Conservation (phyloP, 2,888 invertebrate species). For the Phymatocera aterrima region DNA sequence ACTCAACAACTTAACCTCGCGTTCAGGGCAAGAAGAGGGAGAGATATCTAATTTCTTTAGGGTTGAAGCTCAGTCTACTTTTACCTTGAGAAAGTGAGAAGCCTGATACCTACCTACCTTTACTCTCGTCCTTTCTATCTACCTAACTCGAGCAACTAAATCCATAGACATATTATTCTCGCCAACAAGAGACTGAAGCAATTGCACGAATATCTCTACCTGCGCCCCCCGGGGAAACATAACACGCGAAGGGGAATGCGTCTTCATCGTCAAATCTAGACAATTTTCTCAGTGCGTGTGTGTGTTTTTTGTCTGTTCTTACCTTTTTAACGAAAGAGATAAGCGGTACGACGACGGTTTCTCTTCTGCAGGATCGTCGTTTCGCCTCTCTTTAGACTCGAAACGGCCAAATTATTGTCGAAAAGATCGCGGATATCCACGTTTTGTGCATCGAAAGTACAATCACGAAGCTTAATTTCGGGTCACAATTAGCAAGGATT, state of each 20-base stretch:
- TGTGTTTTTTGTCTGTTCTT: background rate
- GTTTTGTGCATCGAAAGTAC: too few relatives aligned
- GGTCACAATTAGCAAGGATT: too few relatives aligned
- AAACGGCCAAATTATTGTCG: too few relatives aligned
- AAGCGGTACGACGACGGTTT: too few relatives aligned
- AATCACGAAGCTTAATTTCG: too few relatives aligned
- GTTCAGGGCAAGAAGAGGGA: conserved; percentile 49
- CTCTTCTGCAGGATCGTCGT: too few relatives aligned
- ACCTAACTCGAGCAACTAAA: too few relatives aligned
- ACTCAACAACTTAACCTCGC: conserved; percentile 63
- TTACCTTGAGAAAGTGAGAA: background rate
- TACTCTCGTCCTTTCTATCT: background rate
- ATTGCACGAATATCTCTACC: conserved; percentile 3
- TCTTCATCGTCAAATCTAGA: background rate
- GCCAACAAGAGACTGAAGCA: conserved; percentile 7
- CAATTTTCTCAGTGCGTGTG: background rate
- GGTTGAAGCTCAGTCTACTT: conserved; percentile 42
- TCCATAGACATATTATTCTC: background rate
- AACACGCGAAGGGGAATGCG: background rate
- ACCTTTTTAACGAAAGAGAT: too few relatives aligned
- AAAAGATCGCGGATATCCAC: too few relatives aligned
- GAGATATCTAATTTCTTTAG: conserved; percentile 55
- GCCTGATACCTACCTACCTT: background rate
- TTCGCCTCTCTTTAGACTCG: too few relatives aligned
- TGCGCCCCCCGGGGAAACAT: background rate